phyloP scores from a whole-genome alignment of 2,113 vertebrate genomes.

The Aplodontia rufa region DNA sequence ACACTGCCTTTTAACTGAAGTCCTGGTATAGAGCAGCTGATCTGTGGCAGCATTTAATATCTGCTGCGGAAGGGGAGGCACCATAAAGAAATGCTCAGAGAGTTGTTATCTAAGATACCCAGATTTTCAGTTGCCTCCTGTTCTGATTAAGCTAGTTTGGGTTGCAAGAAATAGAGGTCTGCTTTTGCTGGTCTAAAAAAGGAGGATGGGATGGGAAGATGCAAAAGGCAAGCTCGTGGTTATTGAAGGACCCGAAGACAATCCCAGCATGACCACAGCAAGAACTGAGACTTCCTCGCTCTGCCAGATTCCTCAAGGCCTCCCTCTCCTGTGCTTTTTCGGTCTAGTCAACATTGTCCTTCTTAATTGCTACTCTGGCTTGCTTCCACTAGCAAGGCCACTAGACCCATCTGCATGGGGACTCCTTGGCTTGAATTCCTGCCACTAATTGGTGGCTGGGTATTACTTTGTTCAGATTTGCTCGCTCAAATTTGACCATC shows the following conservation, averaged over 20 bases:
- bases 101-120: not conserved
- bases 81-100: not conserved
- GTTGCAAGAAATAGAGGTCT: not conserved
- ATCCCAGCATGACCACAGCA: not conserved
- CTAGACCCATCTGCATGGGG: not conserved
- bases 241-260: not conserved
- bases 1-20: not conserved
- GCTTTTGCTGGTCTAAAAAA: not conserved
- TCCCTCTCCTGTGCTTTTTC: not conserved
- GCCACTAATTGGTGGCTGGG: not conserved
- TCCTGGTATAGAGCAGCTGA: not conserved
- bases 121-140: not conserved
- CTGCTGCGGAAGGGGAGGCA: not conserved
- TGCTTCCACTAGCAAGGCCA: not conserved
- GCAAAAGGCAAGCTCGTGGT: not conserved
- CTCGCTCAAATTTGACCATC: not conserved
- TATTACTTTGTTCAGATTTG: not conserved
- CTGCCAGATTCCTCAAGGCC: not conserved
- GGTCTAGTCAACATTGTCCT: not conserved
- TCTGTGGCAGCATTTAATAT: not conserved
- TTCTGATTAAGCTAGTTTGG: not conserved
- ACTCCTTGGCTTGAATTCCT: not conserved
- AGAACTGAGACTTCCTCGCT: not conserved
- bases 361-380: not conserved
- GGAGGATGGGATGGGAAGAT: not conserved